A percentile compares a stretch with the other conserved stretches of the same genome.
Conservation (phyloP, 2,113 vertebrate species). For the Theropithecus gelada region DNA sequence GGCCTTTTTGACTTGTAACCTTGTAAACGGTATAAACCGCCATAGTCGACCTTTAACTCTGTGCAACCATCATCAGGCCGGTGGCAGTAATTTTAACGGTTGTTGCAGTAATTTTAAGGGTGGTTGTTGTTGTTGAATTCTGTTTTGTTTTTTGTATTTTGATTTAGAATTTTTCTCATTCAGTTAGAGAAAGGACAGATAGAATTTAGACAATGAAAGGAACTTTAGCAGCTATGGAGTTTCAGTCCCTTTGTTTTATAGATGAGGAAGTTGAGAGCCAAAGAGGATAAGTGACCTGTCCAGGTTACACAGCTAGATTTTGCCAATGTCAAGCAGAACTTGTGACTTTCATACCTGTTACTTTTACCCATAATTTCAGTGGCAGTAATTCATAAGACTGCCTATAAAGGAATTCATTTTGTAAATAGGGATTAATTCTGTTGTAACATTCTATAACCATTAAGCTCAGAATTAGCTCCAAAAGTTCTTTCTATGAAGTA, state of each 20-base stretch:
- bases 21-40: background rate
- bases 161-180: slow-evolving; percentile 1
- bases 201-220: background rate
- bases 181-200: slow-evolving; percentile 1
- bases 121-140: background rate
- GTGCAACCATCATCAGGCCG: background rate
- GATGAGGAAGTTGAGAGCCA: background rate
- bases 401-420: background rate
- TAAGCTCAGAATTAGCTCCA: background rate
- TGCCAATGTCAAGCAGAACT: background rate
- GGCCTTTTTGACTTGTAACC: background rate
- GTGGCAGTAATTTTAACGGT: background rate
- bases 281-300: background rate
- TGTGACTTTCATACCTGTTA: background rate
- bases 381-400: background rate
- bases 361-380: background rate
- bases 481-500: background rate
- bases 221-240: background rate
- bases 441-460: background rate
- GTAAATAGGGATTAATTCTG: background rate
- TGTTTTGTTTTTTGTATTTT: background rate
- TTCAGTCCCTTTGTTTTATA: slow-evolving; percentile 12
- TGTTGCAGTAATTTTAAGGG: background rate
- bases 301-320: background rate
- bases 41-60: background rate